phyloP scores from a whole-genome alignment of 2,888 invertebrate species.

The Phanerotoma sp. region DNA sequence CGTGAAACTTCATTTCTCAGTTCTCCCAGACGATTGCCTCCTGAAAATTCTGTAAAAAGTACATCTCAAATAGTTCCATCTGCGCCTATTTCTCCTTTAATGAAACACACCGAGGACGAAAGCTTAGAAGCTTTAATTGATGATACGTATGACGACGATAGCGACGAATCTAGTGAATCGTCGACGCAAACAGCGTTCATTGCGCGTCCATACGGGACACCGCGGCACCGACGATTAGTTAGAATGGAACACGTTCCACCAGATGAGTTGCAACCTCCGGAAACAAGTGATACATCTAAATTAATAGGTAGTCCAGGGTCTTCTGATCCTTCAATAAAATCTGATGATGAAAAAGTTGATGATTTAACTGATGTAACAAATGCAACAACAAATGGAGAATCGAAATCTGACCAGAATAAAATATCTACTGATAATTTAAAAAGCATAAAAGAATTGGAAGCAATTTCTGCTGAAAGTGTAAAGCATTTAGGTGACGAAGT shows the following conservation, averaged over 20 bases:
- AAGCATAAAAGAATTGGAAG: no score
- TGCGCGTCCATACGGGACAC: constrained; percentile 47
- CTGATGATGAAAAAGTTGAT: background rate
- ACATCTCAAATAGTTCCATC: background rate
- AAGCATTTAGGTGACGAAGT: no score
- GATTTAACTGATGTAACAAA: background rate
- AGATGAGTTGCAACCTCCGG: background rate
- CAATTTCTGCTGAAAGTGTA: no score
- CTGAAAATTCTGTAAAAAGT: background rate
- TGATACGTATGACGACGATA: constrained; percentile 40
- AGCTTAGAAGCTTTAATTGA: constrained; percentile 5
- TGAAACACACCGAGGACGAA: background rate
- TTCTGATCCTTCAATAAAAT: background rate
- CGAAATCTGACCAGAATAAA: no score
- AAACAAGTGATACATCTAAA: background rate
- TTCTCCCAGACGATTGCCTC: constrained; percentile 10
- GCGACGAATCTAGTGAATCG: constrained; percentile 50
- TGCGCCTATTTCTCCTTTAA: background rate
- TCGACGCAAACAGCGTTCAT: constrained; percentile 51
- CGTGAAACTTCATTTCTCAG: constrained; percentile 22
- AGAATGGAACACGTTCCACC: constrained; percentile 10
- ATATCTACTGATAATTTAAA: no score
- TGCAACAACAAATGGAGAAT: no score
- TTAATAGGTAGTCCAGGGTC: no score
- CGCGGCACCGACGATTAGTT: constrained; percentile 38